Base-by-base conservation (phyloP, 2,888 invertebrate species). In the Drosophila birchii region DNA sequence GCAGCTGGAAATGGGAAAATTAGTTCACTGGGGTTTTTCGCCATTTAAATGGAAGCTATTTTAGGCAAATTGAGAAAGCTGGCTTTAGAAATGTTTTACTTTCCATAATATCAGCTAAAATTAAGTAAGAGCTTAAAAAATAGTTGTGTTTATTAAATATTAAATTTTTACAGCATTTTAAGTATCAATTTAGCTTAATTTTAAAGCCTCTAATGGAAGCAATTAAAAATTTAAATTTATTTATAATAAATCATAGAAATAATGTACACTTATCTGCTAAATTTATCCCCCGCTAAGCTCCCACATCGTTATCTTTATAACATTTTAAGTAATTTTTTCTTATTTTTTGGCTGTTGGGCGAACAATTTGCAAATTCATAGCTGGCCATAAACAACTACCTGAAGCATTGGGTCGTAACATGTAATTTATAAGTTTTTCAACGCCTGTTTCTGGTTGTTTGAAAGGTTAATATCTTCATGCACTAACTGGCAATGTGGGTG, bases 381-480 rank as follows among this genome's bases (percentile, higher is more conserved):
- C 36, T 44, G 64, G 71, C 73, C 82, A 69, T 61, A 68, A 73
- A 63, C 80, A 77, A 78, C 77, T 72, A 70, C 73, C 75, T 78
- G 76, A 69, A 62, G 72, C 64, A 77, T 72, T 86, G 68, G 83
- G 18, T 44, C 51, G 57, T 63, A 82, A 70, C 76, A 71, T 80
- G 73, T 83, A 83, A 83, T 83, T 86, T 86, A 69, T 53, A 54
- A 43, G 43, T 36, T 44, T 63, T 58, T 62, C 47, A 39, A 59
- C 29, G 53, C 36, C 32, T n/a, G 59, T 54, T 66, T 51, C 51
- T 41, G 63, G 59, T 53, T 60, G 60, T 78, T 81, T 77, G 54
- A 81, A 84, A 86, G 83, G 86, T 83, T 84, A 83, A 83, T 83
- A 81, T 75, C 76, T 78, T 73, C 66, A 75, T 74, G 75, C 45